These are phyloP conservation scores for cattle (Bos taurus) DNA, from an alignment of 2,113 vertebrate species.

Conservation along the genomic window ARS-UCD2.0 NC_037344.1:53470001-53470500, in stretches of 20 bases:
- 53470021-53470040: neutral
- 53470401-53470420: constrained; percentile 98
- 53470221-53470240: neutral
- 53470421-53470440: constrained; percentile 97
- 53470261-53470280: neutral
- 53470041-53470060: neutral
- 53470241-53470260: neutral
- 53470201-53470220: neutral
- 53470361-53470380: constrained; percentile 95
- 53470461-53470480: constrained; percentile 97
- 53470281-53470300: neutral
- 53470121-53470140: neutral
- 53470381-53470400: constrained; percentile 95
- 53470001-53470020: neutral
- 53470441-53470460: constrained; percentile 96
- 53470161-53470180: neutral
- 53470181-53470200: neutral
- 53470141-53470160: too few species aligned
- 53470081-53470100: neutral
- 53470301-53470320: neutral
- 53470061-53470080: neutral
- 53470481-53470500: constrained; percentile 79
- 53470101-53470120: neutral
- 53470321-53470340: neutral
- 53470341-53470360: constrained; percentile 79